Evolutionary conservation across 2,797 vertebrate species (phyloP), one percentile per base, ranked within the genome.

Genomic region (Eidolon dupreanum): DNA sequence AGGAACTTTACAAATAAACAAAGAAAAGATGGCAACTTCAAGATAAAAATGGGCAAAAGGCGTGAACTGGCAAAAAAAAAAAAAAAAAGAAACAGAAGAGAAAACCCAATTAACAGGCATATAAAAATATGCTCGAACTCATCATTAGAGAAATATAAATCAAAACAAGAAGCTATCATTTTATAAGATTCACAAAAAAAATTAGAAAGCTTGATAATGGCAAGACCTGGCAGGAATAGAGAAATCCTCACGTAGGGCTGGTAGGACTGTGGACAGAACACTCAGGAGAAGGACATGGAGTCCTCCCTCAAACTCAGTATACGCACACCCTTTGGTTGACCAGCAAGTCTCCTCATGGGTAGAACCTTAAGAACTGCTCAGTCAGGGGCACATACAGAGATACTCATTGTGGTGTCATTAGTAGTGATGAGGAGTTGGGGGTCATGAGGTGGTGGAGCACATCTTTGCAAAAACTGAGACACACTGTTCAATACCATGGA

Each of bases 131-230:
- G 31, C 17, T 59, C 88, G 61, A 61, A 90, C 12, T 65, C 59
- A 59, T 49, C 87, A 84, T 24, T n/a, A 97, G 15, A 94, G 63
- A 87, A 91, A 75, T 31, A 1, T 15, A 88, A 88, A 74, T 61
- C 24, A 57, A 96, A 74, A 75, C 24, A 96, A 74, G 28, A 70
- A 84, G 9, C 33, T 82, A 94, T n/a, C 63, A 68, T 55, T 86
- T 85, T 38, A 43, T 66, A 57, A 65, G 53, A 63, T 0, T 43
- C 65, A 22, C 28, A 79, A 93, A 79, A 79, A 90, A 94, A 89
- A 78, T 46, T 11, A 92, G 22, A 75, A 66, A 81, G 57, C 57
- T 36, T 15, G 65, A 8, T 55, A 85, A 81, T 4, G 26, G 51
- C 9, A 7, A 88, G 19, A 55, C 8, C 24, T 57, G 61, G 51